Evolutionary conservation across 2,797 vertebrate genomes (phyloP).

Genomic region (Sarcoramphus papa): DNA sequence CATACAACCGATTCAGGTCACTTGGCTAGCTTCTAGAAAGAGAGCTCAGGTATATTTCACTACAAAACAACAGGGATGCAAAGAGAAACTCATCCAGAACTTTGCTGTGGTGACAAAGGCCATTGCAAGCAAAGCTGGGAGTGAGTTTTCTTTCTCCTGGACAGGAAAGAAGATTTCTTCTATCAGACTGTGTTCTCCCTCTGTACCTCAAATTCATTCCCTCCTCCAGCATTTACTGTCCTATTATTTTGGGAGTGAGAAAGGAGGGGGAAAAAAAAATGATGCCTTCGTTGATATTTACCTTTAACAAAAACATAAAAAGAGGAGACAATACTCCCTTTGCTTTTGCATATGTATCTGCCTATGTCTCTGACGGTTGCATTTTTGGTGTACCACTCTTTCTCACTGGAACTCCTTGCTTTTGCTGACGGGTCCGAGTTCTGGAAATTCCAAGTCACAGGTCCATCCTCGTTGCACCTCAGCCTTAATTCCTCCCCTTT

Average conservation of each 20-base stretch:
- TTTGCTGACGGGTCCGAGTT: constrained; percentile 34
- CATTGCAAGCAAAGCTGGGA: not conserved
- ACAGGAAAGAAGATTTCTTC: not conserved
- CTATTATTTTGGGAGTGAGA: not conserved
- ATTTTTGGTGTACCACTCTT: constrained; percentile 58
- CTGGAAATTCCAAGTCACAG: constrained; percentile 83
- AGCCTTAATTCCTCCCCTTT: constrained; percentile 77
- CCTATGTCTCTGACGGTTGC: constrained; percentile 76
- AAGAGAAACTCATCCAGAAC: not conserved
- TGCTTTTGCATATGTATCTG: constrained; percentile 84
- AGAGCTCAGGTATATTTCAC: not conserved
- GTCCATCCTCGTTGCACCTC: constrained; percentile 72
- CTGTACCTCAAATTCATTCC: not conserved
- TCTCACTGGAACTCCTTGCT: not conserved
- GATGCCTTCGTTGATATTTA: constrained; percentile 62
- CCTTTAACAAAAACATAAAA: constrained; percentile 93
- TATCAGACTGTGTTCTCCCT: not conserved
- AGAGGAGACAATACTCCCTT: constrained; percentile 68
- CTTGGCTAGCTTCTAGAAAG: not conserved
- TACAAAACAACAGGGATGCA: not conserved
- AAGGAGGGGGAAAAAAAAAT: not conserved
- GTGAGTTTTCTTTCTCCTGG: not conserved
- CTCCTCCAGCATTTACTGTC: not conserved
- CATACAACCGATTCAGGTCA: not conserved
- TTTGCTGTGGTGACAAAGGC: not conserved